These are phyloP conservation scores for Ips nitidus DNA, from an alignment of 1,140 invertebrate species.

Conservation along the genomic window DNA sequence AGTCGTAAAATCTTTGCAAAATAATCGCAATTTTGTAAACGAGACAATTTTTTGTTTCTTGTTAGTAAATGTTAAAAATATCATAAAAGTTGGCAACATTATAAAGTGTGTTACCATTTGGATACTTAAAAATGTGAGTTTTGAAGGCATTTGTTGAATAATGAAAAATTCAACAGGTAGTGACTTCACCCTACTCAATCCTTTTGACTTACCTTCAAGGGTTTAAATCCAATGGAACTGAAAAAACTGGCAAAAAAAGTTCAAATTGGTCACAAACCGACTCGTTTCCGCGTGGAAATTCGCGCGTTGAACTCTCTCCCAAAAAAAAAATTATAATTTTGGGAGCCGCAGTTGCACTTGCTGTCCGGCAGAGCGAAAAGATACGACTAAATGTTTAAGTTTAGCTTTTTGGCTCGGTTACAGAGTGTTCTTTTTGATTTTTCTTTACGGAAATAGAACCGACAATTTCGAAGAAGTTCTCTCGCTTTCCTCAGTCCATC, in stretches of 20 bases:
- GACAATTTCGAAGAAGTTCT: conserved; percentile 26
- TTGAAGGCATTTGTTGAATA: too few relatives aligned
- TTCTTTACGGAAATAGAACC: conserved; percentile 29
- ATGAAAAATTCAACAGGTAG: neutral
- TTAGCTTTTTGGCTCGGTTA: conserved; percentile 31
- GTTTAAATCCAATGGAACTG: conserved; percentile 1
- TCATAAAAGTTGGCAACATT: too few relatives aligned
- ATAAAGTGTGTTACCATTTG: too few relatives aligned
- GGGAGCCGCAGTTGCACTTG: conserved; percentile 21
- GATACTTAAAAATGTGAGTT: too few relatives aligned
- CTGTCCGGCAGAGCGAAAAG: conserved; percentile 24
- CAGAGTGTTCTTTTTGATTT: conserved; percentile 25
- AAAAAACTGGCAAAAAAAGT: neutral
- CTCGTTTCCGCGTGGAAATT: neutral
- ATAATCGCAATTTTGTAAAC: too few relatives aligned
- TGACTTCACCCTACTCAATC: neutral
- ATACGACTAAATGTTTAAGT: conserved; percentile 31
- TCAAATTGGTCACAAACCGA: neutral
- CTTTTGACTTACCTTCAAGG: neutral
- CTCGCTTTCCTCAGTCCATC: neutral
- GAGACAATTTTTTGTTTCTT: too few relatives aligned
- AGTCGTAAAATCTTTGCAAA: too few relatives aligned
- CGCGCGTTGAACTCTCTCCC: neutral
- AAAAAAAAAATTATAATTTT: conserved; percentile 26
- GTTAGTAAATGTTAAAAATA: too few relatives aligned